Evolutionary conservation across 2,113 vertebrate species (phyloP).

Genomic region (Clinocottus analis): DNA sequence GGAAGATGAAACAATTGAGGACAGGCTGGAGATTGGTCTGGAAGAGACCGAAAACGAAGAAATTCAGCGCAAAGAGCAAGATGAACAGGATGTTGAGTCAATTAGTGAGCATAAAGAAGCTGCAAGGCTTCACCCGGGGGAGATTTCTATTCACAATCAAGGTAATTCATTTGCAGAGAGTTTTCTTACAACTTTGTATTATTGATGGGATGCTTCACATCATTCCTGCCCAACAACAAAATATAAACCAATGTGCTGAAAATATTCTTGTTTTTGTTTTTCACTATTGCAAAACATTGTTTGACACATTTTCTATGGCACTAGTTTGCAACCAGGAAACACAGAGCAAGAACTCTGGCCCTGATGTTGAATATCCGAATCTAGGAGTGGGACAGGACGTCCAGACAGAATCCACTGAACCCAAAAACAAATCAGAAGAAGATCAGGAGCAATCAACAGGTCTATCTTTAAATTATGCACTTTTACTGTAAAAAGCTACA

Average conservation of each 20-base stretch:
- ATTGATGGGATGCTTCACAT: not conserved
- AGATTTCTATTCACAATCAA: conserved; percentile 18
- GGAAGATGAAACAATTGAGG: conserved; percentile 31
- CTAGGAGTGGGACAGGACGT: not conserved
- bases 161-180: conserved; percentile 34
- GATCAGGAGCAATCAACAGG: conserved; percentile 71
- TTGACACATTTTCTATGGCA: not conserved
- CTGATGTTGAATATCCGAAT: conserved; percentile 27
- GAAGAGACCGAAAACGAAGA: conserved; percentile 13
- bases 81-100: conserved; percentile 24
- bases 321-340: conserved; percentile 42
- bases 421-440: conserved; percentile 23
- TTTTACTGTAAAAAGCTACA: not conserved
- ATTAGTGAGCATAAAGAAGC: conserved; percentile 16
- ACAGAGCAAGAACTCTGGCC: conserved; percentile 22
- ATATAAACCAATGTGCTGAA: not conserved
- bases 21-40: conserved; percentile 13
- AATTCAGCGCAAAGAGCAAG: conserved; percentile 11
- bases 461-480: conserved; percentile 6
- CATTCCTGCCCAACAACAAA: not conserved
- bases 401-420: conserved; percentile 30
- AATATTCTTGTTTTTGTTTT: not conserved
- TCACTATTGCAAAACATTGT: not conserved
- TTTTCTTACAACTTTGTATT: not conserved
- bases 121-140: conserved; percentile 12